These are phyloP conservation scores for Lutjanus erythropterus DNA, from an alignment of 2,113 vertebrate genomes.

Conservation along the genomic window DNA sequence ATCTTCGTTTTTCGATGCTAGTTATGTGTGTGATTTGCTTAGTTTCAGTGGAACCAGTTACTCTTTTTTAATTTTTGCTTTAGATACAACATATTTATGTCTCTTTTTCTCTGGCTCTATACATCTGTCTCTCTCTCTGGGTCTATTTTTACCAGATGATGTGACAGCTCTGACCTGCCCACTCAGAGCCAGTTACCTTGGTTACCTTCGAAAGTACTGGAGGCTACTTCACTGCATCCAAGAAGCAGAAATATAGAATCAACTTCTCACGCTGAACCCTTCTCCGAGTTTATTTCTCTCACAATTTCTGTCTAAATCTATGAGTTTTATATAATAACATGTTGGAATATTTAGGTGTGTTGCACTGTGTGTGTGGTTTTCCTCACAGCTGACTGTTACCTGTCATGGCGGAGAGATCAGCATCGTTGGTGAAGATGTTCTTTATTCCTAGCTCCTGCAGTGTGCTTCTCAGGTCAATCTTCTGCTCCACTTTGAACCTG, in stretches of 20 bases:
- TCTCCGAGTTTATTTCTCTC: constrained; percentile 14
- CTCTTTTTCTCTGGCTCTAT: constrained; percentile 3
- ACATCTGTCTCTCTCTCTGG: constrained; percentile 20
- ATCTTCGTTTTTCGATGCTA: background rate
- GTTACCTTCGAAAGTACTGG: constrained; percentile 73
- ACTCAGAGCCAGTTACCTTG: constrained; percentile 76
- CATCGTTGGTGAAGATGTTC: constrained; percentile 90
- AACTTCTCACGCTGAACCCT: constrained; percentile 24
- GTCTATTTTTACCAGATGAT: constrained; percentile 73
- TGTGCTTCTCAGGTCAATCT: constrained; percentile 91
- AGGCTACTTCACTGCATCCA: constrained; percentile 56
- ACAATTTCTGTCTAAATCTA: background rate
- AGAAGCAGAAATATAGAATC: constrained; percentile 33
- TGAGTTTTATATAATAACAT: background rate
- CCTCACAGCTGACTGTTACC: constrained; percentile 80
- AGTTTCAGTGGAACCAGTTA: background rate
- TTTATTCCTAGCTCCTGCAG: constrained; percentile 92
- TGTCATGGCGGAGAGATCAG: constrained; percentile 95
- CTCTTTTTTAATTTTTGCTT: background rate
- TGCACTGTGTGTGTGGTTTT: background rate
- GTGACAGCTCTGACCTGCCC: constrained; percentile 66
- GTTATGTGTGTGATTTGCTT: background rate
- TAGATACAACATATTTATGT: background rate
- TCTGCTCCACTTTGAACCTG: constrained; percentile 97
- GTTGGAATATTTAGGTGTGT: background rate